A percentile compares a stretch with the other conserved stretches of the same genome.
Conservation (phyloP, 1,140 invertebrate genomes). For the Lepidurus arcticus region DNA sequence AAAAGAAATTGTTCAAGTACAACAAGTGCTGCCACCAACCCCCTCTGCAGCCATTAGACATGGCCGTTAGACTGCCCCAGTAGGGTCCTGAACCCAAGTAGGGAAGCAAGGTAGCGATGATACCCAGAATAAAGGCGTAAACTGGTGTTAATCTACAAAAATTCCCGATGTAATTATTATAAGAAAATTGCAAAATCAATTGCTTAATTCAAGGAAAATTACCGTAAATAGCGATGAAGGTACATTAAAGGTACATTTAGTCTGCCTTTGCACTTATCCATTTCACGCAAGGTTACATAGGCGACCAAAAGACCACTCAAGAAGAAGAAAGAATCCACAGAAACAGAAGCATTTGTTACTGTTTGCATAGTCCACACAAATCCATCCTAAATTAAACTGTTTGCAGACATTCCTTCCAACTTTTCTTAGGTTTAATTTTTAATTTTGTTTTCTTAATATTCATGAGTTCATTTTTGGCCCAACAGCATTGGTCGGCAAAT, state of each 20-base stretch:
- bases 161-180: not conserved
- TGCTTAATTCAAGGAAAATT: not conserved
- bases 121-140: constrained; percentile 33
- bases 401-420: not conserved
- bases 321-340: constrained; percentile 31
- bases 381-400: not conserved
- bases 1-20: constrained; percentile 27
- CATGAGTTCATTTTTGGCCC: not conserved
- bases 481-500: not conserved
- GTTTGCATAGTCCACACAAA: constrained; percentile 9
- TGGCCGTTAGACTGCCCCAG: constrained; percentile 25
- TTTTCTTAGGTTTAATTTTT: not conserved
- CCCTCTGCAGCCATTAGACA: constrained; percentile 1
- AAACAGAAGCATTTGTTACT: constrained; percentile 26
- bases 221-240: constrained; percentile 36
- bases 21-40: constrained; percentile 32
- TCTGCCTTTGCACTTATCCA: constrained; percentile 34
- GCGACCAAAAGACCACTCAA: constrained; percentile 30
- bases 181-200: not conserved
- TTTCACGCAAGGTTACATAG: constrained; percentile 33
- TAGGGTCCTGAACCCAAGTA: constrained; percentile 28
- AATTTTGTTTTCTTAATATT: not conserved
- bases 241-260: constrained; percentile 34
- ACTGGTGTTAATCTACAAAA: constrained; percentile 33
- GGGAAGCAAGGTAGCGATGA: constrained; percentile 26